A percentile compares a stretch with the other conserved stretches of the same genome.
phyloP scores from a whole-genome alignment of 1,140 invertebrate genomes.

The Scaptomyza montana region DNA sequence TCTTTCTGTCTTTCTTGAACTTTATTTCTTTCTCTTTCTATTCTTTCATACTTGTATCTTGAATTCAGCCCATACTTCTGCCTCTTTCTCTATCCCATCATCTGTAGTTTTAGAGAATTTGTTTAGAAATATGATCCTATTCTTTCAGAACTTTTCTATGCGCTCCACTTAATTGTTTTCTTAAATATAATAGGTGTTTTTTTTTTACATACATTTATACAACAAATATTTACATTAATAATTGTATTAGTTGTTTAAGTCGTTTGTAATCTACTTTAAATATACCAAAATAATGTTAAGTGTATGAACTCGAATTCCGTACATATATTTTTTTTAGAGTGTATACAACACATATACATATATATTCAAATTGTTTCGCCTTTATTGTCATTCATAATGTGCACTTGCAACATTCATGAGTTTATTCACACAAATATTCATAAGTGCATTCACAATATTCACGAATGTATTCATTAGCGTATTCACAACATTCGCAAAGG shows the following conservation, averaged over 20 bases:
- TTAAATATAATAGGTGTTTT: conserved; percentile 68
- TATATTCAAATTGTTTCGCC: neutral
- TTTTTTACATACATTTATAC: conserved; percentile 37
- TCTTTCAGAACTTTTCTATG: neutral
- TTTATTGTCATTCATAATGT: conserved; percentile 9
- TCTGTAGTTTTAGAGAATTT: neutral
- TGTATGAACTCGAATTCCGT: neutral
- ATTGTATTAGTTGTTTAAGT: conserved; percentile 67
- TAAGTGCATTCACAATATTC: conserved; percentile 14
- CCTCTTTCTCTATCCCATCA: neutral
- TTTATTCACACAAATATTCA: conserved; percentile 7
- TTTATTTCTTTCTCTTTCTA: neutral
- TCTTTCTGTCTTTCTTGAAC: conserved; percentile 4
- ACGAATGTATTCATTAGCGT: conserved; percentile 1
- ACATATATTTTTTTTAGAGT: neutral
- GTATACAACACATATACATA: neutral
- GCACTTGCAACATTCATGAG: conserved; percentile 13
- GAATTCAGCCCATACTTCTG: too few species aligned
- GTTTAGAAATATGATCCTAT: neutral
- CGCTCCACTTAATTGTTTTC: conserved; percentile 22
- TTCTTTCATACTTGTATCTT: conserved; percentile 6
- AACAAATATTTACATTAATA: conserved; percentile 19
- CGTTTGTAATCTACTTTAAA: conserved; percentile 52
- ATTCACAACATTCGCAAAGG: conserved; percentile 3
- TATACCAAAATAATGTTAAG: conserved; percentile 46